A percentile compares a stretch with the other conserved stretches of the same genome.
Conservation (phyloP, 2,888 invertebrate species). For the Euphydryas editha region DNA sequence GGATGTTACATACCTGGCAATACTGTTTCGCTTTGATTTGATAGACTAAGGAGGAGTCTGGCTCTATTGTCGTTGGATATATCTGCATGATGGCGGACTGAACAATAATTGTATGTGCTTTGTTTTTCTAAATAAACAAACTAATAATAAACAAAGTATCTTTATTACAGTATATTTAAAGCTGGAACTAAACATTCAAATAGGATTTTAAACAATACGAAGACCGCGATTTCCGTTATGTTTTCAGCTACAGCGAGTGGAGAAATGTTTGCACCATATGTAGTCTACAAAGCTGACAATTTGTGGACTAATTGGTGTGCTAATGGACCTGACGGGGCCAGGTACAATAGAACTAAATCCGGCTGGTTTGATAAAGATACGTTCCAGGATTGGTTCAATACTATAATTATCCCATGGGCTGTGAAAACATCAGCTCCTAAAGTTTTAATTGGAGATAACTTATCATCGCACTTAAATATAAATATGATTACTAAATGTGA, state of each 20-base stretch:
- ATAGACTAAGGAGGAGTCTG: too few relatives aligned
- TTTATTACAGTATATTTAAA: too few relatives aligned
- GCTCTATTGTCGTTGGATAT: too few relatives aligned
- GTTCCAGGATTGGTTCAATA: constrained; percentile 54
- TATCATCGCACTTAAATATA: constrained; percentile 23
- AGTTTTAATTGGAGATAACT: constrained; percentile 34
- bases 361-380: constrained; percentile 54
- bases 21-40: too few relatives aligned
- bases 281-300: constrained; percentile 48
- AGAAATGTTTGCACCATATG: constrained; percentile 29
- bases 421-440: constrained; percentile 8
- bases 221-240: constrained; percentile 36
- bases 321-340: constrained; percentile 52
- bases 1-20: too few relatives aligned
- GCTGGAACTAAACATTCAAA: too few relatives aligned
- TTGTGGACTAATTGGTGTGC: constrained; percentile 56
- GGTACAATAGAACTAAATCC: constrained; percentile 55
- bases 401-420: constrained; percentile 35
- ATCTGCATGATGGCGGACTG: too few relatives aligned
- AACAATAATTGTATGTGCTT: too few relatives aligned
- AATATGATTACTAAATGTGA: constrained; percentile 12
- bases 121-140: too few relatives aligned
- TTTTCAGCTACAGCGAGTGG: constrained; percentile 34
- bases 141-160: too few relatives aligned
- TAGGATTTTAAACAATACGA: constrained; percentile 17